Evolutionary conservation across 2,797 vertebrate genomes (phyloP), one percentile per base, ranked within the genome.

Genomic region (Epinephelus malabaricus): DNA sequence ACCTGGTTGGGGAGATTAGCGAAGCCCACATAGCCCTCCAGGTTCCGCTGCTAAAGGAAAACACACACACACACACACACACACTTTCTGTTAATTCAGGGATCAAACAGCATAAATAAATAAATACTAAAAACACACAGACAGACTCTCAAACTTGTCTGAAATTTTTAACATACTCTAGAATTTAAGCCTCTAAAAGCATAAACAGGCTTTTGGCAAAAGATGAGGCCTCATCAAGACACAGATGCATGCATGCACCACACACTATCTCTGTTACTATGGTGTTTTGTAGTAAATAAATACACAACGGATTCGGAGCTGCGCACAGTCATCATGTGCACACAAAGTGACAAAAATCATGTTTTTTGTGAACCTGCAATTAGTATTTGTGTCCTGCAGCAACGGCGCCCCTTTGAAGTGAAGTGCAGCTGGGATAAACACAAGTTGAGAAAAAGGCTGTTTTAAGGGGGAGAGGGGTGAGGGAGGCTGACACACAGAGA

Each of bases 1-100:
- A 96, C 95, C 92, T 96, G 96, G 92, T 96, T 96, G 83, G 95
- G 96, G 30, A 96, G 95, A 77, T 96, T 96, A 56, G 95, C 95
- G 8, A 96, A 96, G 82, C 95, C 95, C 70, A 96, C 95, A 46
- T 96, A 96, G 79, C 95, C 95, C 85, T 96, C 95, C 85, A 96
- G 88, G 92, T 95, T 96, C 86, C 95, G 92, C 94, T 96, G 95
- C 95, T 95, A 90, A 63, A 78, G 73, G 56, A 83, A 80, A 84
- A 91, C 34, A 84, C 17, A 69, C 66, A 65, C 13, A 73, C 9
- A 77, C 0, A 69, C 66, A 65, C 13, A 73, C 9, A 77, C 0
- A 63, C 2, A 55, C 21, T 25, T 50, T 69, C 2, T 47, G 40
- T 83, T 50, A 82, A 0, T 17, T 34, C 23, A 61, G 18, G 40